Conservation (phyloP, 2,797 vertebrate species). For the Xenentodon cancila region DNA sequence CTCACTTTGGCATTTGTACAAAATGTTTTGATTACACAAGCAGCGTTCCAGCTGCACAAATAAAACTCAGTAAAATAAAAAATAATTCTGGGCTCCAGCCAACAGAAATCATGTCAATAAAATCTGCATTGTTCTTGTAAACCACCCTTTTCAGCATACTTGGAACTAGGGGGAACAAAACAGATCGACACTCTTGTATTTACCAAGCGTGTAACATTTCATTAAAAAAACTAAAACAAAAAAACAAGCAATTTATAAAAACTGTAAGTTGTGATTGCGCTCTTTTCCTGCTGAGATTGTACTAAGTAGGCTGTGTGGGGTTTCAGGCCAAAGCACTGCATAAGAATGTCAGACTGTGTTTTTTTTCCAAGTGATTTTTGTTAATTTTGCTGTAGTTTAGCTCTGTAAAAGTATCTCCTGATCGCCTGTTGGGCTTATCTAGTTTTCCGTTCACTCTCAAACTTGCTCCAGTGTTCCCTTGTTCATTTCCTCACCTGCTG, state of each 20-base stretch:
- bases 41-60: conserved; percentile 23
- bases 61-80: conserved; percentile 1
- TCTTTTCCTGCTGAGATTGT: conserved; percentile 41
- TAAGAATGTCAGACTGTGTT: conserved; percentile 44
- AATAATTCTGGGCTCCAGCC: background rate
- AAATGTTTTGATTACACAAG: conserved; percentile 3
- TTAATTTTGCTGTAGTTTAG: conserved; percentile 19
- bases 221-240: background rate
- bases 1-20: background rate
- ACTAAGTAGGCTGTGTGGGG: conserved; percentile 42
- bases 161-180: conserved; percentile 4
- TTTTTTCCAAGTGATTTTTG: conserved; percentile 31
- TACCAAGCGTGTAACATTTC: background rate
- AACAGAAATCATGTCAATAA: conserved; percentile 23
- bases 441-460: background rate
- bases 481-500: conserved; percentile 16
- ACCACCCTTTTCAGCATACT: conserved; percentile 28
- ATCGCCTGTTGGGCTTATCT: conserved; percentile 16
- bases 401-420: conserved; percentile 13
- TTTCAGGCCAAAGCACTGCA: conserved; percentile 58
- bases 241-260: background rate
- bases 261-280: conserved; percentile 26
- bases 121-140: conserved; percentile 21
- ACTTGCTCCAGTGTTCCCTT: conserved; percentile 16
- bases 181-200: background rate